A percentile compares a stretch with the other conserved stretches of the same genome.
These are phyloP conservation scores for Saguinus imperator DNA, from an alignment of 2,113 vertebrate species.

Conservation along the genomic window DNA sequence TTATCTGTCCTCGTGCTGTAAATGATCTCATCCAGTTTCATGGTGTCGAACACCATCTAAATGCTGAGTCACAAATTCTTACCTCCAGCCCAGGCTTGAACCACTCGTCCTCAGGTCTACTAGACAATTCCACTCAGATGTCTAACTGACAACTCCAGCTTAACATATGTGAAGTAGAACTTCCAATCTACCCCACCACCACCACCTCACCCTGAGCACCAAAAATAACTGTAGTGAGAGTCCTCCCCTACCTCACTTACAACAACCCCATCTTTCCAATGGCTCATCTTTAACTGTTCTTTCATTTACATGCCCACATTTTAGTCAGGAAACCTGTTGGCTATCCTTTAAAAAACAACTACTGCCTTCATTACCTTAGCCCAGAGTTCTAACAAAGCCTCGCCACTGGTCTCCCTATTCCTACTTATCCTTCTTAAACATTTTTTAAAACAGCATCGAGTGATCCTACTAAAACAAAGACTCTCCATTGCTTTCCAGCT, in stretches of 20 bases:
- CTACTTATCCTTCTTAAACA: neutral
- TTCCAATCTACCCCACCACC: neutral
- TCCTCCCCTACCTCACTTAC: neutral
- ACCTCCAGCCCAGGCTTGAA: neutral
- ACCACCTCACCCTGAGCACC: neutral
- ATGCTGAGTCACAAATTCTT: neutral
- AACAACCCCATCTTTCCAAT: neutral
- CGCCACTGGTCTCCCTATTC: neutral
- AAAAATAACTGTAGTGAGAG: neutral
- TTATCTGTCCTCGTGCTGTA: neutral
- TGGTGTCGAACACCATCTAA: neutral
- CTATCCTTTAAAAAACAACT: neutral
- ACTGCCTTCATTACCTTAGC: neutral
- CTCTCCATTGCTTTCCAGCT: neutral
- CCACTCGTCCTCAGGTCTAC: neutral
- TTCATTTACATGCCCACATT: neutral
- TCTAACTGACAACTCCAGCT: neutral
- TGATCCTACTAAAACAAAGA: neutral
- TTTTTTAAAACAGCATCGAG: neutral
- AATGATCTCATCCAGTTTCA: neutral
- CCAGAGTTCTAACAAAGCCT: neutral
- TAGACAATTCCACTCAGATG: neutral
- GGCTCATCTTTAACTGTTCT: neutral
- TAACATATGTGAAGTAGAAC: neutral
- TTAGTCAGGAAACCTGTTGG: neutral